Evolutionary conservation across 1,140 invertebrate genomes (phyloP).

Genomic region (Schlechtendalia chinensis): DNA sequence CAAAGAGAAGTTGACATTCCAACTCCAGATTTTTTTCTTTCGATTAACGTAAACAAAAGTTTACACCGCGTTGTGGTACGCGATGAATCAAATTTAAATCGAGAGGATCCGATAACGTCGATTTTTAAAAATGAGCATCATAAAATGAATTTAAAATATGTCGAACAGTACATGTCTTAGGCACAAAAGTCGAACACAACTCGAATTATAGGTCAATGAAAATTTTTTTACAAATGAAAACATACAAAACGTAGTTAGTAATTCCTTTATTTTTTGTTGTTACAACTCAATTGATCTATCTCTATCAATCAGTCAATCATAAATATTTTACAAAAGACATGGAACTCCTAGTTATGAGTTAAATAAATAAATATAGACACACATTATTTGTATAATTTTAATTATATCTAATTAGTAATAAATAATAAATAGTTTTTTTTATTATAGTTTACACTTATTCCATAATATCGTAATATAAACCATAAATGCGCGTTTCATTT

Average conservation of each 20-base stretch:
- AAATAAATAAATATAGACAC: not conserved
- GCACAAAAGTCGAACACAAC: too few species aligned
- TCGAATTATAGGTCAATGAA: too few species aligned
- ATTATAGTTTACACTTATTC: not conserved
- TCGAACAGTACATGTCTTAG: too few species aligned
- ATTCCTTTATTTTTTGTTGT: slow-evolving; percentile 14
- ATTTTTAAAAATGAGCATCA: too few species aligned
- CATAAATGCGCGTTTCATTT: not conserved
- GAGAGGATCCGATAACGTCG: too few species aligned
- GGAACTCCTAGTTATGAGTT: not conserved
- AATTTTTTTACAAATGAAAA: not conserved
- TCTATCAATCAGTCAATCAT: too few species aligned
- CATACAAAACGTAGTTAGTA: not conserved
- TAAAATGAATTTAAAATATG: too few species aligned
- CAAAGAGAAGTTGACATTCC: too few species aligned
- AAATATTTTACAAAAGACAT: slow-evolving; percentile 2
- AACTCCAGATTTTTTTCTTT: too few species aligned
- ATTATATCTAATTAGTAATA: slow-evolving; percentile 38
- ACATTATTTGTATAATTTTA: slow-evolving; percentile 25
- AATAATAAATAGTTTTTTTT: slow-evolving; percentile 11
- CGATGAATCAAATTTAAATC: too few species aligned
- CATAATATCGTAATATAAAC: not conserved
- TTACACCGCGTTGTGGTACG: too few species aligned
- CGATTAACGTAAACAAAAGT: too few species aligned
- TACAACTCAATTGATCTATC: not conserved